Evolutionary conservation across 2,113 vertebrate genomes (phyloP).

Genomic region (Catharus bicknelli): DNA sequence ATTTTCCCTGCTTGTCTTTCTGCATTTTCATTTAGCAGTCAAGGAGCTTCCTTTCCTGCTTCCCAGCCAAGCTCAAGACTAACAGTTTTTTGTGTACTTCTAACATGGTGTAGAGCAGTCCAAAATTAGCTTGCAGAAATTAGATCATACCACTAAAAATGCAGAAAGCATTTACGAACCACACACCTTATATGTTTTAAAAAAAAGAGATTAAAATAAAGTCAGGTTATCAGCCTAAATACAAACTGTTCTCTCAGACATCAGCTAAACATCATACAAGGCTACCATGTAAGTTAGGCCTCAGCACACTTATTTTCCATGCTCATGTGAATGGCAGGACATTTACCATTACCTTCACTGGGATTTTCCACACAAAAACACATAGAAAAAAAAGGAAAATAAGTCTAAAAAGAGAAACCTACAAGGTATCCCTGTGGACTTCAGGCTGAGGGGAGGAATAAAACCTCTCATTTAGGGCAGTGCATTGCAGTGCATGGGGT

Average conservation of each 20-base stretch:
- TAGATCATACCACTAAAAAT: not conserved
- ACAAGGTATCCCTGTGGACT: not conserved
- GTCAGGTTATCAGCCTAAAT: not conserved
- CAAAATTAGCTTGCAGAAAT: not conserved
- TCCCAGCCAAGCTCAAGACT: not conserved
- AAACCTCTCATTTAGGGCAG: not conserved
- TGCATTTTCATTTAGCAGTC: not conserved
- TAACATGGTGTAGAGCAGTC: not conserved
- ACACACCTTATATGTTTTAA: not conserved
- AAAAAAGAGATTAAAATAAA: not conserved
- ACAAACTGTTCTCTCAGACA: not conserved
- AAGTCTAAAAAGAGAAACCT: not conserved
- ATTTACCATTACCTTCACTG: not conserved
- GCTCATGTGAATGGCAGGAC: not conserved
- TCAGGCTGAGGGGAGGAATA: not conserved
- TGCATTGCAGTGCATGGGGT: not conserved
- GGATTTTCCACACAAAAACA: constrained; percentile 29
- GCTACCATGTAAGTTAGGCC: not conserved
- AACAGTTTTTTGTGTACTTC: not conserved
- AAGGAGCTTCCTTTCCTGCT: not conserved
- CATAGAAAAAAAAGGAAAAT: not conserved
- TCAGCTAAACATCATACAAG: not conserved
- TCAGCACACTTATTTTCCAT: not conserved
- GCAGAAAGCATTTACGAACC: not conserved
- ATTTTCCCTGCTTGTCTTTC: not conserved